Base-by-base conservation (phyloP, 1,140 invertebrate species). In the Sycophila sp. region DNA sequence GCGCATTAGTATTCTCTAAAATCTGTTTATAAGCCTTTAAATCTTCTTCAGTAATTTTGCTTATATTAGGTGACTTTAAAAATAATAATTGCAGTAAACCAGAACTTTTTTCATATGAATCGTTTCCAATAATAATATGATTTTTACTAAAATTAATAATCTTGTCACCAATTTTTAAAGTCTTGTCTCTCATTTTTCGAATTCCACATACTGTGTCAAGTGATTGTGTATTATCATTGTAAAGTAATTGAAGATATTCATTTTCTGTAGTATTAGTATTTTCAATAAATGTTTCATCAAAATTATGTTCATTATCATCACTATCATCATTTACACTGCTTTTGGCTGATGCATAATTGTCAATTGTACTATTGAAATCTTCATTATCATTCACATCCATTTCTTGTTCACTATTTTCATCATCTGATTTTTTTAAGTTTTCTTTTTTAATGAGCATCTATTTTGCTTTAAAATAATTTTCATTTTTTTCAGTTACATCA, bases 1-100 rank as follows among this genome's bases (percentile, higher is more conserved):
- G 62, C 19, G 76, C 76, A 72, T 75, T 75, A 19, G 73, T 73
- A 15, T 5, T 34, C 28, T 69, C 55, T 38, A 77, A 36, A 34
- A 77, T 77, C 17, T 60, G 26, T 42, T 66, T 67, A 66, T 72
- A 77, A 28, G 42, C 24, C 4, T 47, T 32, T 13, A 32, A 24
- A 69, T 74, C 73, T 26, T n/a, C n/a, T n/a, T n/a, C n/a, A n/a
- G n/a, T n/a, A n/a, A n/a, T n/a, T n/a, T n/a, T n/a, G n/a, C n/a
- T n/a, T n/a, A n/a, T n/a, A n/a, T n/a, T n/a, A n/a, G n/a, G n/a
- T n/a, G n/a, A n/a, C n/a, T n/a, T n/a, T n/a, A n/a, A n/a, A n/a
- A n/a, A n/a, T n/a, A n/a, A n/a, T n/a, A n/a, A n/a, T n/a, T n/a
- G n/a, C n/a, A 30, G 72, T 56, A 42, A 74, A 70, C 2, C 74